phyloP scores from a whole-genome alignment of 2,888 invertebrate species.

The Drosophila siamana region DNA sequence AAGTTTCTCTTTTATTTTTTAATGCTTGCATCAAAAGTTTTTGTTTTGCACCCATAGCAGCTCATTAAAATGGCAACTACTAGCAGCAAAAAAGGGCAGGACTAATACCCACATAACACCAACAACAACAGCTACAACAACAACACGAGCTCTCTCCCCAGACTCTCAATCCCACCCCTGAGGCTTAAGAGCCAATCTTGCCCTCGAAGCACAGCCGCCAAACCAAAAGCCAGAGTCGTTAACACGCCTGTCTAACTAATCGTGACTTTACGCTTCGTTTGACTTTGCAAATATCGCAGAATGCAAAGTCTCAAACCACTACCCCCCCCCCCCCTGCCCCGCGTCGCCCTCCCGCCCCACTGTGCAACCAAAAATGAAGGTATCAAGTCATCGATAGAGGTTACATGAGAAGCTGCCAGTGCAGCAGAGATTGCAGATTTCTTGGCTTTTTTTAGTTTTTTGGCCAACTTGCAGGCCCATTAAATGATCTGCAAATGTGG shows the following conservation, averaged over 20 bases:
- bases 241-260: conserved; percentile 84
- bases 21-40: conserved; percentile 72
- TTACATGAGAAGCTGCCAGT: conserved; percentile 54
- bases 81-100: conserved; percentile 30
- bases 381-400: conserved; percentile 66
- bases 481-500: conserved; percentile 78
- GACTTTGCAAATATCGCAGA: conserved; percentile 82
- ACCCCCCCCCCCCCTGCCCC: neutral
- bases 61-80: conserved; percentile 77
- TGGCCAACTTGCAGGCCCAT: conserved; percentile 58
- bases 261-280: conserved; percentile 84
- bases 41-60: conserved; percentile 62
- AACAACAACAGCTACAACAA: conserved; percentile 4
- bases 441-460: conserved; percentile 17
- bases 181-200: conserved; percentile 1
- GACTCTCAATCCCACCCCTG: neutral
- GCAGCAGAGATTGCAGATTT: conserved; percentile 27
- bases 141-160: neutral
- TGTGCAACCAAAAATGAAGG: neutral
- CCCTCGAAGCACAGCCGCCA: conserved; percentile 10
- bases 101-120: conserved; percentile 27
- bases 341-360: neutral
- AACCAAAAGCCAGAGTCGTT: conserved; percentile 72
- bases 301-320: conserved; percentile 46
- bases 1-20: conserved; percentile 55